Evolutionary conservation across 2,888 invertebrate species (phyloP), one percentile per base, ranked within the genome.

Genomic region (Seira sanloemensis): DNA sequence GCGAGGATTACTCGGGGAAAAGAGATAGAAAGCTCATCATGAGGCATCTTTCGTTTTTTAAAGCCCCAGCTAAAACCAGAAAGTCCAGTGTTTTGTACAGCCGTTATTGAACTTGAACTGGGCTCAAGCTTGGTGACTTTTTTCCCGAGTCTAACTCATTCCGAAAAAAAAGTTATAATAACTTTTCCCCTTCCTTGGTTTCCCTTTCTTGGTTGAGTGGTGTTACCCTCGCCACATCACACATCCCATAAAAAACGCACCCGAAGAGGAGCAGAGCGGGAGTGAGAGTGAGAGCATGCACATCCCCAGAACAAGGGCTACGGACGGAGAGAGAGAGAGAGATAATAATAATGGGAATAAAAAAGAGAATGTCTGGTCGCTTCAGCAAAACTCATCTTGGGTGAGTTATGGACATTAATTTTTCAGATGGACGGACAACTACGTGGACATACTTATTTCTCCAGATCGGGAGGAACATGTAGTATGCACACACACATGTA

Each of bases 391-490:
- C 89, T 87, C 88, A 88, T 87, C 87, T 86, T 85, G 37, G 84
- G 85, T 89, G 88, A 89, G 86, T 88, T 89, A 88, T 88, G 87
- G 87, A 86, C 87, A 88, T 89, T 89, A 89, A 89, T 89, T 89
- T 89, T 89, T 89, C 87, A 89, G 88, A 87, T 85, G 86, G 86
- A 69, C 83, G 77, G 76, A 73, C 79, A 68, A 80, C 78, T 37
- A 74, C 23, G 66, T 58, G 69, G 68, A 23, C 75, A 68, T n/a
- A 23, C n/a, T n/a, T n/a, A n/a, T n/a, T n/a, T n/a, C n/a, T n/a
- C n/a, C n/a, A n/a, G n/a, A n/a, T n/a, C n/a, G n/a, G n/a, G n/a
- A n/a, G n/a, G n/a, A n/a, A n/a, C n/a, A n/a, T n/a, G n/a, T n/a
- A n/a, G n/a, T n/a, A n/a, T n/a, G n/a, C n/a, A n/a, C n/a, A n/a